These are phyloP conservation scores for Pocillopora verrucosa DNA, from an alignment of 64 coral and sea anemone species.

Conservation along the genomic window DNA sequence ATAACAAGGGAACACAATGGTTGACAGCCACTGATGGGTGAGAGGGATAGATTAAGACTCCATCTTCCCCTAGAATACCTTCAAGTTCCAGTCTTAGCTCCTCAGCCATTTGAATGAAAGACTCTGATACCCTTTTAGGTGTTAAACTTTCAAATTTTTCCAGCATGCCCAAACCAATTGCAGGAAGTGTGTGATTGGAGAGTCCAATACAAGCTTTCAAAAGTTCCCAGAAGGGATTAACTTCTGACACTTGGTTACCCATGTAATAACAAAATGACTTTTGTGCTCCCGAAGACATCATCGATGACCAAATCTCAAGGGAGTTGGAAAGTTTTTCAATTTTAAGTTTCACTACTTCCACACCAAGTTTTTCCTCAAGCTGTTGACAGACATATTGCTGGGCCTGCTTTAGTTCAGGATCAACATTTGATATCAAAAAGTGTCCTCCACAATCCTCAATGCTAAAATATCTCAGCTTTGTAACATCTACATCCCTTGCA, in stretches of 20 bases:
- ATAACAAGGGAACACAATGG: conserved; percentile 79
- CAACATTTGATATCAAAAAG: conserved; percentile 76
- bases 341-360: conserved; percentile 57
- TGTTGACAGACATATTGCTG: conserved; percentile 74
- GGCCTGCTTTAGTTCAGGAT: conserved; percentile 64
- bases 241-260: conserved; percentile 45
- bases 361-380: conserved; percentile 65
- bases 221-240: conserved; percentile 91
- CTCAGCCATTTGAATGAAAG: conserved; percentile 57
- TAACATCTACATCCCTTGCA: conserved; percentile 60
- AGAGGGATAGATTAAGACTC: conserved; percentile 80
- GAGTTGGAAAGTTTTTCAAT: conserved; percentile 80
- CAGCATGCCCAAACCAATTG: conserved; percentile 84
- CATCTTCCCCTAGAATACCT: conserved; percentile 78
- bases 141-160: conserved; percentile 84
- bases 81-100: conserved; percentile 81
- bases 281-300: conserved; percentile 83
- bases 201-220: conserved; percentile 66
- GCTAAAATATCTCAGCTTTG: conserved; percentile 79
- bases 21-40: conserved; percentile 74
- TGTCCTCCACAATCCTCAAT: conserved; percentile 67
- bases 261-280: conserved; percentile 80
- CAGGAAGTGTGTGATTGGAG: conserved; percentile 89
- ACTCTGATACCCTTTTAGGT: conserved; percentile 59
- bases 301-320: conserved; percentile 83